These are phyloP conservation scores for Scaptomyza caliginosa DNA, from an alignment of 2,888 invertebrate genomes.

Conservation along the genomic window DNA sequence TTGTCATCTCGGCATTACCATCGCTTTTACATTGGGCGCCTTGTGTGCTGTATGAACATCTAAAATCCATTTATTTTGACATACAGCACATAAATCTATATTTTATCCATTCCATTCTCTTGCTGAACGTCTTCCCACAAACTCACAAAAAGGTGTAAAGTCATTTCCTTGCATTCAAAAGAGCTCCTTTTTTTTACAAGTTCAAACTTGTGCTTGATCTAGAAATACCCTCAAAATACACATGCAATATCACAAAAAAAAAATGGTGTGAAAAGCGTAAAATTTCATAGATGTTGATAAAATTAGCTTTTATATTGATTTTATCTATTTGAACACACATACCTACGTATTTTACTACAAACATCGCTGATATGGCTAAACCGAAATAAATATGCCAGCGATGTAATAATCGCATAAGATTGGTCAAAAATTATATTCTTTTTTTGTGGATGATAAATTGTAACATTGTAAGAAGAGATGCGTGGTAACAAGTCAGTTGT, in stretches of 20 bases:
- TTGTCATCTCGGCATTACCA: conserved; percentile 14
- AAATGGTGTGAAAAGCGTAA: too few species aligned
- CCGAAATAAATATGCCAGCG: too few species aligned
- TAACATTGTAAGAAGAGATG: conserved; percentile 37
- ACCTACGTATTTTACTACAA: too few species aligned
- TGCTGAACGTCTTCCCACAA: conserved; percentile 8
- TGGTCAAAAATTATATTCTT: conserved; percentile 5
- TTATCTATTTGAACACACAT: too few species aligned
- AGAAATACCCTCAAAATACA: conserved; percentile 8
- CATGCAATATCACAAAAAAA: not conserved
- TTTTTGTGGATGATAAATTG: conserved; percentile 10
- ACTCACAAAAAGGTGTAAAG: conserved; percentile 58
- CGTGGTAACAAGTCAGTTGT: conserved; percentile 19
- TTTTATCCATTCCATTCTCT: conserved; percentile 70
- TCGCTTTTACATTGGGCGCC: conserved; percentile 9
- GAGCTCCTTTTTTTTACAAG: conserved; percentile 2
- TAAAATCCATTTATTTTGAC: conserved; percentile 80
- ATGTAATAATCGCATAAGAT: not conserved
- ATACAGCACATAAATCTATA: conserved; percentile 76
- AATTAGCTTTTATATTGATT: too few species aligned
- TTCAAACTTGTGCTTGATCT: not conserved
- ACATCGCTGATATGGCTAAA: too few species aligned
- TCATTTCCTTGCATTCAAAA: conserved; percentile 49
- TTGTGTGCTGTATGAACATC: conserved; percentile 55
- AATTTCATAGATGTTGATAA: too few species aligned